phyloP scores from a whole-genome alignment of 2,888 invertebrate species.

The Terebella lapidaria region DNA sequence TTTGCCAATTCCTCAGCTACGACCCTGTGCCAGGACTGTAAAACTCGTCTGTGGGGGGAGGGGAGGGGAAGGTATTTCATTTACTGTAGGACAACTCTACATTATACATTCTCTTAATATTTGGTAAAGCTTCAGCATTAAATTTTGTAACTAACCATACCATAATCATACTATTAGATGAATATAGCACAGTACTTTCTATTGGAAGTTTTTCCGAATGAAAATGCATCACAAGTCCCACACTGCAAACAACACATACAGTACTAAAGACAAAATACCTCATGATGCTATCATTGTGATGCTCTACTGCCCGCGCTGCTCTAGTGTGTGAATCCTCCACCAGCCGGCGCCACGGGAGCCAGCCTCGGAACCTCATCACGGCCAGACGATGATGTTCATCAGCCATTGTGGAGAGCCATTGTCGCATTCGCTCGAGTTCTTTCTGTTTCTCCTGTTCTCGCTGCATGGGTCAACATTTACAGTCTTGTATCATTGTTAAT shows the following conservation, averaged over 20 bases:
- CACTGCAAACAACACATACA: no score
- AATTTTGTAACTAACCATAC: no score
- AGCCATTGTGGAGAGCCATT: constrained; percentile 14
- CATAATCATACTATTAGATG: no score
- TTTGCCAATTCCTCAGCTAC: constrained; percentile 28
- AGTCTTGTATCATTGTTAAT: background rate
- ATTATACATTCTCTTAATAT: no score
- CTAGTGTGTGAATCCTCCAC: background rate
- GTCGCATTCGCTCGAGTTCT: background rate
- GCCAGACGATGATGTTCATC: constrained; percentile 34
- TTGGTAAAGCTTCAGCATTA: no score
- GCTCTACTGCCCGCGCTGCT: background rate
- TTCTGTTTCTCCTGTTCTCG: constrained; percentile 30
- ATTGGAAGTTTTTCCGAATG: no score
- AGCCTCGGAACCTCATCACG: constrained; percentile 36
- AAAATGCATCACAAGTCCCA: no score
- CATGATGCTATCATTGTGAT: no score
- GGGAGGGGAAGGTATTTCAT: no score
- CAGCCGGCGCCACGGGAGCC: constrained; percentile 18
- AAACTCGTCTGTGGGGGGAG: background rate
- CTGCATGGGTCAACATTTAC: constrained; percentile 24
- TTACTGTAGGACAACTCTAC: no score
- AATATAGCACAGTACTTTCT: no score
- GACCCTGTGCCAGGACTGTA: constrained; percentile 29
- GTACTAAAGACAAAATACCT: no score